Percentiles rank a stretch among this genome's conserved stretches.
phyloP scores from a whole-genome alignment of 2,113 vertebrate genomes.

The Piliocolobus tephrosceles region DNA sequence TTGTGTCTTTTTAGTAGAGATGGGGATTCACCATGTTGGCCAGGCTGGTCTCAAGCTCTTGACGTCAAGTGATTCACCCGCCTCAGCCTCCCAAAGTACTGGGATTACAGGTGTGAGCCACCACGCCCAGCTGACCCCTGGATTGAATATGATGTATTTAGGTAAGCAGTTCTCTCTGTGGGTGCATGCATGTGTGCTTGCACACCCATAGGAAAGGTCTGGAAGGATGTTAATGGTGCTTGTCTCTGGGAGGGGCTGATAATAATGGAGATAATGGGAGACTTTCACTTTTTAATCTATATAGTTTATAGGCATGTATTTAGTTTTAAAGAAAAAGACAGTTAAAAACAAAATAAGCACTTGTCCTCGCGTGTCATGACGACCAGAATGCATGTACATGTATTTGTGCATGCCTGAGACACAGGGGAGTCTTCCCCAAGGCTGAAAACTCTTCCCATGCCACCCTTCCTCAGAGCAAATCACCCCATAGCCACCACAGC shows the following conservation, averaged over 20 bases:
- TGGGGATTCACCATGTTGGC: too few relatives aligned
- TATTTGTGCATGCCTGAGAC: rapidly evolving
- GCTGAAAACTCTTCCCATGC: neutral
- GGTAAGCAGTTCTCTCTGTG: neutral
- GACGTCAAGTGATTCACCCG: too few relatives aligned
- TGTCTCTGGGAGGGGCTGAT: neutral
- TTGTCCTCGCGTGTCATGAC: neutral
- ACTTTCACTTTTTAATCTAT: neutral
- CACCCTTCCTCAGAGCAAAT: neutral
- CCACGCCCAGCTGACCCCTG: rapidly evolving
- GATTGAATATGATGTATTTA: neutral
- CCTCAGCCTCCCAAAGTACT: too few relatives aligned
- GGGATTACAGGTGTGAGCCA: too few relatives aligned
- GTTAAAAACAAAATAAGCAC: neutral
- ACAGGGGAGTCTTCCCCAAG: neutral
- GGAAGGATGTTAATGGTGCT: neutral
- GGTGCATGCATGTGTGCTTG: rapidly evolving
- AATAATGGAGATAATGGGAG: neutral
- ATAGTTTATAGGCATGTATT: neutral
- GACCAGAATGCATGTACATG: rapidly evolving
- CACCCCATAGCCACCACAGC: neutral
- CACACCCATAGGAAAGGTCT: neutral
- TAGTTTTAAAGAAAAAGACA: neutral
- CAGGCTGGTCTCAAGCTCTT: too few relatives aligned
- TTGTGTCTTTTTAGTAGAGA: too few relatives aligned